Evolutionary conservation across 2,113 vertebrate genomes (phyloP).

Genomic region (Mormyrus lacerda): DNA sequence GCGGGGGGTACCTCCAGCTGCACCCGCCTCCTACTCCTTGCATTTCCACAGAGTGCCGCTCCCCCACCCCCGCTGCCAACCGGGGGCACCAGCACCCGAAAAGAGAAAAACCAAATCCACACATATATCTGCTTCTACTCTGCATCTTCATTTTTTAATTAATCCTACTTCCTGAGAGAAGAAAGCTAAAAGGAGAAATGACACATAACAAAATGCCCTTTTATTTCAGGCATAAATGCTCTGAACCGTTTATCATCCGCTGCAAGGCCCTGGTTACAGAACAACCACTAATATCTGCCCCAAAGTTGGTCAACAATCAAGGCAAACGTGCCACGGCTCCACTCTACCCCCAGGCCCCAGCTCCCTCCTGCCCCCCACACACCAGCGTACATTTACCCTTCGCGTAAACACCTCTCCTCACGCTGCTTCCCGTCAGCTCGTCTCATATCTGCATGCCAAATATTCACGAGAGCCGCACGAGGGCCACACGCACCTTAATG

Average conservation of each 20-base stretch:
- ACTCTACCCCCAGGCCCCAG: neutral
- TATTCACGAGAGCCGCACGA: neutral
- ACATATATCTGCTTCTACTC: neutral
- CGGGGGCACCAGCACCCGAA: neutral
- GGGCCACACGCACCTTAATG: neutral
- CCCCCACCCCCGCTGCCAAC: neutral
- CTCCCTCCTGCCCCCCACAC: neutral
- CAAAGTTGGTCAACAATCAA: neutral
- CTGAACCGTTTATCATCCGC: neutral
- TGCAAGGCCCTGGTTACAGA: neutral
- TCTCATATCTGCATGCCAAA: neutral
- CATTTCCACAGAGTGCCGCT: neutral
- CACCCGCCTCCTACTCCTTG: neutral
- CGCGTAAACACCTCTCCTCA: neutral
- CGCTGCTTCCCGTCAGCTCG: neutral
- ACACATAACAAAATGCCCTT: constrained; percentile 7
- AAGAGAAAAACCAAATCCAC: neutral
- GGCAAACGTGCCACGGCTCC: neutral
- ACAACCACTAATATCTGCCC: too few species aligned
- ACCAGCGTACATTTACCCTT: neutral
- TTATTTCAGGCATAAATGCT: constrained; percentile 12
- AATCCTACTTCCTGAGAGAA: neutral
- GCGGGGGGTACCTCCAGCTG: neutral
- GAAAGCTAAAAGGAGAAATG: neutral
- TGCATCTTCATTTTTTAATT: neutral